phyloP scores from a whole-genome alignment of 2,113 vertebrate genomes.

The Anolis carolinensis region DNA sequence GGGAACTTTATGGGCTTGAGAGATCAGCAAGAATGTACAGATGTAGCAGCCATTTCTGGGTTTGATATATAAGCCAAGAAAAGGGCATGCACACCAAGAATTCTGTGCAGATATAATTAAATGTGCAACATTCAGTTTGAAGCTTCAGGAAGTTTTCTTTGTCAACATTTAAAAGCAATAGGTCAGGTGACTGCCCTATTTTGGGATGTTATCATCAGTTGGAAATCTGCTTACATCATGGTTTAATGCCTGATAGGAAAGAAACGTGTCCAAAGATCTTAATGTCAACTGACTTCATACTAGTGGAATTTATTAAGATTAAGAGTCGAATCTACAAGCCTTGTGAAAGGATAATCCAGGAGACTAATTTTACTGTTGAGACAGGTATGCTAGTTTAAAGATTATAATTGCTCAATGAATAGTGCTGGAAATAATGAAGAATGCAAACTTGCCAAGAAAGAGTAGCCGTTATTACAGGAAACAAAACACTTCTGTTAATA shows the following conservation, averaged over 20 bases:
- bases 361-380: not conserved
- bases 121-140: not conserved
- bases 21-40: not conserved
- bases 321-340: not conserved
- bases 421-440: not conserved
- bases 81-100: not conserved
- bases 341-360: not conserved
- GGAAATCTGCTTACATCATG: not conserved
- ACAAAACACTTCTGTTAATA: not conserved
- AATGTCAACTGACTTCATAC: not conserved
- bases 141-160: not conserved
- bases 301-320: not conserved
- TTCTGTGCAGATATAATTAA: accelerated
- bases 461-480: not conserved
- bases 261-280: accelerated
- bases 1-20: not conserved
- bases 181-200: not conserved
- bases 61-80: not conserved
- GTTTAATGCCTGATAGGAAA: conserved; percentile 30
- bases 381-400: not conserved
- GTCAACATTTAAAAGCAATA: not conserved
- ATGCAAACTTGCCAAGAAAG: accelerated
- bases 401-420: accelerated
- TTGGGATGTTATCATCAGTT: not conserved
- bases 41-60: accelerated